Base-by-base conservation (phyloP, 2,797 vertebrate genomes). In the Poeciliopsis paucimaculata region DNA sequence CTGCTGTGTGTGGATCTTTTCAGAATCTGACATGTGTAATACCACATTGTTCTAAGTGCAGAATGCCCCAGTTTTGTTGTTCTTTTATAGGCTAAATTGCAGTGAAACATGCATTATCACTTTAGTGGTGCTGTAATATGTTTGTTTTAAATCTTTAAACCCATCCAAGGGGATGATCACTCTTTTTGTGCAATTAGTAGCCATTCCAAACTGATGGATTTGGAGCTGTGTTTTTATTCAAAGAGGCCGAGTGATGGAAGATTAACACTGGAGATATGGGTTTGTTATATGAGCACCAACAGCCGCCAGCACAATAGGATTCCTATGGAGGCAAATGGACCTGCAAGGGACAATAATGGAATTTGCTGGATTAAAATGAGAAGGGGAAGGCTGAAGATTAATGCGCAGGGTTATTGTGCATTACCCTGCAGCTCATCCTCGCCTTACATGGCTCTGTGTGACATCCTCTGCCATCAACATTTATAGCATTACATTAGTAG, bases 121-220 rank as follows among this genome's bases (percentile, higher is more conserved):
- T 94, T 95, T 91, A 94, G 86, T 80, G 88, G 86, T 85, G 88
- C 88, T 88, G 87, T 94, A 96, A 96, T 95, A 94, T 92, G 85
- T 90, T 93, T 93, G 94, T 94, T 91, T 93, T 93, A 94, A 95
- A 92, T 86, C 89, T 90, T 94, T 96, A 95, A 95, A 90, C 91
- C 90, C 93, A 94, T 91, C 92, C 86, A 88, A 92, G 82, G 91
- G 92, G 94, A 95, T 95, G 92, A 95, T 94, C 93, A 91, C 94
- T 94, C 94, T 95, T 94, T 71, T 93, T 93, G 92, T 83, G 92
- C 94, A 95, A 95, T 95, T 94, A 95, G 94, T 94, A 91, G 92
- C 91, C 89, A 89, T 94, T 93, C 80, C 86, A 91, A 94, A 94
- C 92, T 93, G 92, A 89, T 82, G 90, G 94, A 93, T 96, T 94